A percentile compares a stretch with the other conserved stretches of the same genome.
Conservation (phyloP, 2,888 invertebrate genomes). For the Himalopsyche anomala region DNA sequence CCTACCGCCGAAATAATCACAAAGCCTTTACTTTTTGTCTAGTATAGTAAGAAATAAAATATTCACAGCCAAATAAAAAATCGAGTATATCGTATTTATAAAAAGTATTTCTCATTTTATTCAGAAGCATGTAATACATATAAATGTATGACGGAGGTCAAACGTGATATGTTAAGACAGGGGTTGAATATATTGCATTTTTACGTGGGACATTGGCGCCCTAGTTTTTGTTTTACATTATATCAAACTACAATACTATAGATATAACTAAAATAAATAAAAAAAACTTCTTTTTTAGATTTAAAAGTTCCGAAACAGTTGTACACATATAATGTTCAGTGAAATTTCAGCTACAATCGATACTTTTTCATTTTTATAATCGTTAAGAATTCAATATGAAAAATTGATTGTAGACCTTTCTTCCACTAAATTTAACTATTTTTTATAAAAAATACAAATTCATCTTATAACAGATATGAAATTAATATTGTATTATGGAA, state of each 20-base stretch:
- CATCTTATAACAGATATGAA: no score
- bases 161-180: constrained; percentile 60
- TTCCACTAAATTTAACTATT: no score
- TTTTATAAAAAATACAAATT: no score
- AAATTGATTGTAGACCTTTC: no score
- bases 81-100: constrained; percentile 35
- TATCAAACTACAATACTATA: not conserved
- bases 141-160: constrained; percentile 57
- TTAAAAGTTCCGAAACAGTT: not conserved
- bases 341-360: not conserved
- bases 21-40: constrained; percentile 3
- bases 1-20: not conserved
- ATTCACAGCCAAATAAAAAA: not conserved
- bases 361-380: no score
- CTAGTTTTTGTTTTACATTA: not conserved
- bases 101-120: constrained; percentile 40
- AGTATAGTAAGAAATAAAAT: not conserved
- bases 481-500: no score
- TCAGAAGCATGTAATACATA: constrained; percentile 51
- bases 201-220: constrained; percentile 49
- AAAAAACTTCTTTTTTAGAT: not conserved
- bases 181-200: constrained; percentile 59
- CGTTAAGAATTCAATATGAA: no score
- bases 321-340: not conserved
- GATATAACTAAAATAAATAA: no score